Conservation (phyloP, 1,140 invertebrate genomes). For the Ruditapes philippinarum region DNA sequence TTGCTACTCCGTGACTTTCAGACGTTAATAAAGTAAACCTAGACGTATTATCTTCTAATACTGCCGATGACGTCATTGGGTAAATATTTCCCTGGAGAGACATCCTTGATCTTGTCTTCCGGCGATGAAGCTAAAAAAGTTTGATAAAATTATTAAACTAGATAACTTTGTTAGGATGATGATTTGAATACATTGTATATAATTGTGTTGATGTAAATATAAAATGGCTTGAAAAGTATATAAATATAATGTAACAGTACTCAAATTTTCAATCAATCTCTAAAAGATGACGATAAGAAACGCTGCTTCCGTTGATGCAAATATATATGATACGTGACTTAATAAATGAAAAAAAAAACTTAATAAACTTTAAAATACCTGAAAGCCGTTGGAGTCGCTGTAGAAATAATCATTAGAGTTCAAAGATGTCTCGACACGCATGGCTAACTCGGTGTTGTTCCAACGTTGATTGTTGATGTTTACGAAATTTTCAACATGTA, state of each 20-base stretch:
- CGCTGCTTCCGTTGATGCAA: too few relatives aligned
- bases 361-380: conserved; percentile 89
- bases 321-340: too few relatives aligned
- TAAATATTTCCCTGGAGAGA: conserved; percentile 98
- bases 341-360: too few relatives aligned
- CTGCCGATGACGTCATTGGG: conserved; percentile 95
- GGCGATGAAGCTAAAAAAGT: conserved; percentile 93
- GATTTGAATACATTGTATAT: too few relatives aligned
- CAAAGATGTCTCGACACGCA: conserved; percentile 94
- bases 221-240: too few relatives aligned
- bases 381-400: conserved; percentile 98
- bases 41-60: conserved; percentile 91
- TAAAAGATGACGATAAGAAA: too few relatives aligned
- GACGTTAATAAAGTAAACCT: conserved; percentile 86
- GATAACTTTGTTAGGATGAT: too few relatives aligned
- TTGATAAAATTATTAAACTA: too few relatives aligned
- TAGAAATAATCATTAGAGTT: conserved; percentile 90
- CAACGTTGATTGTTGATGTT: conserved; percentile 67
- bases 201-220: too few relatives aligned
- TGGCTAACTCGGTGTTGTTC: conserved; percentile 94
- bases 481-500: conserved; percentile 77
- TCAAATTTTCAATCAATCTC: too few relatives aligned
- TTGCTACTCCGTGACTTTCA: conserved; percentile 81
- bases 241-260: too few relatives aligned
- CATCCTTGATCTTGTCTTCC: conserved; percentile 93